A percentile compares a stretch with the other conserved stretches of the same genome.
These are phyloP conservation scores for Aporophyla lueneburgensis DNA, from an alignment of 2,888 invertebrate species.

Conservation along the genomic window DNA sequence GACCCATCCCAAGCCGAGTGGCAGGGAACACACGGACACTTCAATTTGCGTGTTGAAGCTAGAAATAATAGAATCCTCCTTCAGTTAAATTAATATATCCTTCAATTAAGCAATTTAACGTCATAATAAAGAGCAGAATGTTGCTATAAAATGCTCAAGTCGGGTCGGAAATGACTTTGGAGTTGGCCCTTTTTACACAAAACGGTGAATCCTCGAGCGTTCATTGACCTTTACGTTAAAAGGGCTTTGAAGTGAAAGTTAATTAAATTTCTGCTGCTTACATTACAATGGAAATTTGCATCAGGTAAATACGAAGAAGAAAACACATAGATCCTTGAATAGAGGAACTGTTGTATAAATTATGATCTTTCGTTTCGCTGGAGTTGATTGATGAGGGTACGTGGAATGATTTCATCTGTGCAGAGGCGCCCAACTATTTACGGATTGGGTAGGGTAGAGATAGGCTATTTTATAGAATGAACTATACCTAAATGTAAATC, in stretches of 20 bases:
- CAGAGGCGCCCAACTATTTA: slow-evolving; percentile 55
- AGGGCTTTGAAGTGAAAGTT: slow-evolving; percentile 84
- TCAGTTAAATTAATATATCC: slow-evolving; percentile 74
- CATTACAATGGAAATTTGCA: slow-evolving; percentile 85
- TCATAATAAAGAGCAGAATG: slow-evolving; percentile 79
- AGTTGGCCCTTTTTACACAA: slow-evolving; percentile 83
- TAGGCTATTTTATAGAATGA: slow-evolving; percentile 42
- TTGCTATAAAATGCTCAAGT: slow-evolving; percentile 78
- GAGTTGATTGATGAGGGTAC: slow-evolving; percentile 68
- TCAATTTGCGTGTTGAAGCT: slow-evolving; percentile 65
- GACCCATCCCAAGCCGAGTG: slow-evolving; percentile 18
- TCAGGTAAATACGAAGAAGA: slow-evolving; percentile 74
- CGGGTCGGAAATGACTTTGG: slow-evolving; percentile 79
- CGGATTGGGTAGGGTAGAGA: slow-evolving; percentile 41
- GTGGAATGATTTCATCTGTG: slow-evolving; percentile 62
- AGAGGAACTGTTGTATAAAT: slow-evolving; percentile 58
- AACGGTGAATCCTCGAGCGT: slow-evolving; percentile 78
- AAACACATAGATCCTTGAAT: slow-evolving; percentile 58
- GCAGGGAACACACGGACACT: slow-evolving; percentile 56
- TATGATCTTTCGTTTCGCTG: slow-evolving; percentile 62
- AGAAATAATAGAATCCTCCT: slow-evolving; percentile 65
- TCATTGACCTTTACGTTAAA: slow-evolving; percentile 80
- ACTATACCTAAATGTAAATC: slow-evolving; percentile 59
- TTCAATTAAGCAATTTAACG: slow-evolving; percentile 81
- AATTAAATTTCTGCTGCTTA: slow-evolving; percentile 87